Base-by-base conservation (phyloP, 2,888 invertebrate genomes). In the Atethmia centrago region DNA sequence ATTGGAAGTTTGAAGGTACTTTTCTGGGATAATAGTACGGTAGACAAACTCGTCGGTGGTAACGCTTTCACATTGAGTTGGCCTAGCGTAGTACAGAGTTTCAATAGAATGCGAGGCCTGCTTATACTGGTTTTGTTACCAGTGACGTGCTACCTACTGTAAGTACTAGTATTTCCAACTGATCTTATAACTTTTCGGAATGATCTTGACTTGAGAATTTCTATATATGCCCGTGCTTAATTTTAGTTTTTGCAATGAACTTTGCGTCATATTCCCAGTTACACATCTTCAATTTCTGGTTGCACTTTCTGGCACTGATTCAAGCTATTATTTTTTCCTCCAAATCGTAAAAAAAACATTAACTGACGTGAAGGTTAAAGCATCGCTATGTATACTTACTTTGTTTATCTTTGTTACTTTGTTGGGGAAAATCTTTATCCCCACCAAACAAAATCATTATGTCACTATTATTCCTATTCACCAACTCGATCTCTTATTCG, bases 231-330 rank as follows among this genome's bases (percentile, higher is more conserved):
- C 7, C 49, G 16, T 36, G 31, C 14, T n/a, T 36, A 36, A 8
- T 21, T 36, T 14, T 65, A 53, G 53, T 53, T 53, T 53, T 16
- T 25, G 14, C 8, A 53, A 53, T 63, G 14, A 7, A 36, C 2
- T 49, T 36, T 36, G 14, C 36, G 21, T 47, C 25, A 21, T 65
- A 12, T 51, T 51, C 25, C 12, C 8, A 19, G 3, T 19, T 21
- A 31, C 12, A 21, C 12, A 45, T 59, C 8, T 28, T 10, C 10
- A 25, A 21, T 61, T 55, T 28, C 47, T 45, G 19, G 12, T 62
- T 74, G 28, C 25, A 42, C 16, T 75, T 75, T 62, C 31, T 76
- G 77, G 69, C 77, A 76, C 25, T 7, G 55, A 16, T 19, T 62
- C 55, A 77, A 76, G 2, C 3, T 9, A n/a, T 1, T 19, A n/a